These are phyloP conservation scores for Hydrotaea diabolus DNA, from an alignment of 2,888 invertebrate genomes.

Conservation along the genomic window DNA sequence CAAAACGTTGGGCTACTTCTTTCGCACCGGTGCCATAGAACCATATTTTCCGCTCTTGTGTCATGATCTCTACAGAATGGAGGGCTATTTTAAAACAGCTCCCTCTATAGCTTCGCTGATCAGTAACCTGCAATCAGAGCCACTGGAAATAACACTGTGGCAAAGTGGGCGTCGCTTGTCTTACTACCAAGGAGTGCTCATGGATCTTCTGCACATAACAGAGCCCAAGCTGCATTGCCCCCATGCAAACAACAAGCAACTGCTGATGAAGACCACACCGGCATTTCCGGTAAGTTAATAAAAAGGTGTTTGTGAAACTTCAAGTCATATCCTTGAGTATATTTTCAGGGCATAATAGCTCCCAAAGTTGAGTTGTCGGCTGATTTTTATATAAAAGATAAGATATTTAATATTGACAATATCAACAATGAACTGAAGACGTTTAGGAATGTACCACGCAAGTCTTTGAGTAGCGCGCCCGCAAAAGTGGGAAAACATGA, in stretches of 20 bases:
- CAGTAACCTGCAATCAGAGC: conserved; percentile 73
- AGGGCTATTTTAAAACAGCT: conserved; percentile 78
- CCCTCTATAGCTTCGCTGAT: conserved; percentile 73
- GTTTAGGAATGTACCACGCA: conserved; percentile 15
- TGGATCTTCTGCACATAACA: conserved; percentile 75
- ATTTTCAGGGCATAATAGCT: conserved; percentile 76
- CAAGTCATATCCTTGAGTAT: not conserved
- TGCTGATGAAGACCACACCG: conserved; percentile 78
- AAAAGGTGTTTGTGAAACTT: not conserved
- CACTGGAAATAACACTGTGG: conserved; percentile 78
- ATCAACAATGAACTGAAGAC: conserved; percentile 26
- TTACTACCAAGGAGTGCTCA: conserved; percentile 76
- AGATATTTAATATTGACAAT: conserved; percentile 59
- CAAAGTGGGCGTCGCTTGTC: conserved; percentile 79
- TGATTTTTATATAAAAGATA: conserved; percentile 71
- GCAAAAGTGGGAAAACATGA: conserved; percentile 42
- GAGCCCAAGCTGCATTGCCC: conserved; percentile 73
- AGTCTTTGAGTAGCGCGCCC: conserved; percentile 35
- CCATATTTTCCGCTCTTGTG: conserved; percentile 79
- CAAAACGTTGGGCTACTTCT: conserved; percentile 79
- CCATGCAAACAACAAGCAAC: conserved; percentile 76
- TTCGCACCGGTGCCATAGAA: conserved; percentile 78
- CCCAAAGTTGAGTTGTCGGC: conserved; percentile 79
- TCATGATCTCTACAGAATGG: conserved; percentile 78
- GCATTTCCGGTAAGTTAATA: conserved; percentile 76